Evolutionary conservation across 2,797 vertebrate genomes (phyloP).

Genomic region (Phalanger gymnotis): DNA sequence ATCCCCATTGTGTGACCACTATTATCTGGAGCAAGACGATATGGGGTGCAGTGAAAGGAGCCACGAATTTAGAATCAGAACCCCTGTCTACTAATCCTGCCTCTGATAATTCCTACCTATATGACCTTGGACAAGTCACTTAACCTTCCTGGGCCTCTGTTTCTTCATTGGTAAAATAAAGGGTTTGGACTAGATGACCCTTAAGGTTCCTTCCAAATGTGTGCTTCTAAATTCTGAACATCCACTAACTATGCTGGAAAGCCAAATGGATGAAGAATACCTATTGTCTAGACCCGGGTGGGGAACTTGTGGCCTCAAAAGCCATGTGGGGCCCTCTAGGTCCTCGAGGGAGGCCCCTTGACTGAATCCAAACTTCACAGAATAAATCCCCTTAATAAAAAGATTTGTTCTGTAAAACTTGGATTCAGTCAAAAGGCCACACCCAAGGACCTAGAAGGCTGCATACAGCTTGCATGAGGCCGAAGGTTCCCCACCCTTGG

Average conservation of each 20-base stretch:
- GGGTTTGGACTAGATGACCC: not conserved
- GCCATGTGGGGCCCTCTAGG: too few species aligned
- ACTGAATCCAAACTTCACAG: too few species aligned
- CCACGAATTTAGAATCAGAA: not conserved
- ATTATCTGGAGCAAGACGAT: not conserved
- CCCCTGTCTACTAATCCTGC: not conserved
- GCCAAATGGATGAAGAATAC: not conserved
- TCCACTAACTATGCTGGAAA: not conserved
- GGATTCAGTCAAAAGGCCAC: too few species aligned
- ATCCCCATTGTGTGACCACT: not conserved
- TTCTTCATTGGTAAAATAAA: not conserved
- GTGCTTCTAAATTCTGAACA: not conserved
- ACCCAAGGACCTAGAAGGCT: too few species aligned
- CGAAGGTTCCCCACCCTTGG: too few species aligned
- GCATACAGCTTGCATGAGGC: too few species aligned
- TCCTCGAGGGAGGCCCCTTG: too few species aligned
- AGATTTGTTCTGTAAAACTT: too few species aligned
- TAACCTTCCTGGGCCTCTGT: not conserved
- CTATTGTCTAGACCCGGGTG: not conserved
- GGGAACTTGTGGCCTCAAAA: too few species aligned
- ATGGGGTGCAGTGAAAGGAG: not conserved
- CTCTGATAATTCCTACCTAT: not conserved
- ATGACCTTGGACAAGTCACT: not conserved
- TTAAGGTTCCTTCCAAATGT: not conserved
- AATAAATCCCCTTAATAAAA: too few species aligned